Evolutionary conservation across 2,797 vertebrate species (phyloP).

Genomic region (Diceros bicornis): DNA sequence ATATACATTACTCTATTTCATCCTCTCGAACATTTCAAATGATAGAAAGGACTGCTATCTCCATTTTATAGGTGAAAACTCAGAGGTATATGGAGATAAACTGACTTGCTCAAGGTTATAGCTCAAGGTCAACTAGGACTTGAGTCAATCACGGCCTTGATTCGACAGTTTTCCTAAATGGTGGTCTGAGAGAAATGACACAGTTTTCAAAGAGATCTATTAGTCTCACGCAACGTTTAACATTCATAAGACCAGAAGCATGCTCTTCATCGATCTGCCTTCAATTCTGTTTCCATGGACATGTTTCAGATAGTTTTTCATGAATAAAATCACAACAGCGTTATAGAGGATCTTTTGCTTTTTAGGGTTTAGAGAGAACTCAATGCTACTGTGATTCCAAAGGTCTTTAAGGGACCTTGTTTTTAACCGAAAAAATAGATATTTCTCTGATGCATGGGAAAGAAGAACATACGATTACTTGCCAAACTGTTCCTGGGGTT

Average conservation of each 20-base stretch:
- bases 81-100: background rate
- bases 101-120: background rate
- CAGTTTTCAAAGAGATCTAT: background rate
- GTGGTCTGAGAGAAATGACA: background rate
- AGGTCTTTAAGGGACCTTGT: background rate
- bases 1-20: background rate
- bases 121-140: background rate
- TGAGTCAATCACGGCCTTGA: background rate
- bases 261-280: background rate
- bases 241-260: background rate
- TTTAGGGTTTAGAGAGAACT: background rate
- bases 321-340: background rate
- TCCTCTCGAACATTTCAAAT: background rate
- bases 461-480: constrained; percentile 64
- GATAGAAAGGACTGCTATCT: background rate
- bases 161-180: background rate
- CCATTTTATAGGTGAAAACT: background rate
- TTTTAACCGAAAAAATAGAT: background rate
- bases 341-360: background rate
- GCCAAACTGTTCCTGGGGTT: constrained; percentile 72
- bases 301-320: background rate
- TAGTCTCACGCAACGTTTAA: background rate
- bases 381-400: background rate
- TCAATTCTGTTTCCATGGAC: background rate
- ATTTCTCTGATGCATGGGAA: background rate